Evolutionary conservation across 2,888 invertebrate genomes (phyloP).

Genomic region (Caenorhabditis doughertyi): DNA sequence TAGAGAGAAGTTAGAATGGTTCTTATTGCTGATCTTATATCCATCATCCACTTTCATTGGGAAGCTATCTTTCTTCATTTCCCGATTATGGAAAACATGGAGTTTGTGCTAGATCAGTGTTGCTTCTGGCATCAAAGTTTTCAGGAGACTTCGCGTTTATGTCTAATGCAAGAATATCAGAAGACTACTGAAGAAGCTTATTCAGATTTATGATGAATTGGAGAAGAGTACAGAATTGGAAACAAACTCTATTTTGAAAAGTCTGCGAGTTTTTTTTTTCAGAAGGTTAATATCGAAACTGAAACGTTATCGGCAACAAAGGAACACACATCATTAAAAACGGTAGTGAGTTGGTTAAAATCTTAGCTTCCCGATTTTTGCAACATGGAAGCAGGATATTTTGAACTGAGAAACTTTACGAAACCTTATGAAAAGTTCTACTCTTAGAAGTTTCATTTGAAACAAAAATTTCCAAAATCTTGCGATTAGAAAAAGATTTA

Average conservation of each 20-base stretch:
- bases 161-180: not conserved
- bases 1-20: conserved; percentile 19
- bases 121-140: not conserved
- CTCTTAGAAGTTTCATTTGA: too few relatives aligned
- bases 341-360: too few relatives aligned
- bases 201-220: not conserved
- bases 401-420: too few relatives aligned
- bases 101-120: conserved; percentile 24
- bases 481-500: too few relatives aligned
- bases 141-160: not conserved
- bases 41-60: not conserved
- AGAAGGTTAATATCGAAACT: too few relatives aligned
- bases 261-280: too few relatives aligned
- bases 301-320: too few relatives aligned
- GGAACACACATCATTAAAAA: too few relatives aligned
- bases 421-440: too few relatives aligned
- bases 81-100: not conserved
- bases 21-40: not conserved
- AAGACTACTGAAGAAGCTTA: conserved; percentile 1
- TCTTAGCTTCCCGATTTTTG: too few relatives aligned
- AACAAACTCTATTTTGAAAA: not conserved
- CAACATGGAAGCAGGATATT: too few relatives aligned
- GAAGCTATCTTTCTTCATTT: not conserved
- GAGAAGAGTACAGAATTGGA: not conserved
- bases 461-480: too few relatives aligned